Evolutionary conservation across 2,888 invertebrate species (phyloP).

Genomic region (Caenorhabditis sp.): DNA sequence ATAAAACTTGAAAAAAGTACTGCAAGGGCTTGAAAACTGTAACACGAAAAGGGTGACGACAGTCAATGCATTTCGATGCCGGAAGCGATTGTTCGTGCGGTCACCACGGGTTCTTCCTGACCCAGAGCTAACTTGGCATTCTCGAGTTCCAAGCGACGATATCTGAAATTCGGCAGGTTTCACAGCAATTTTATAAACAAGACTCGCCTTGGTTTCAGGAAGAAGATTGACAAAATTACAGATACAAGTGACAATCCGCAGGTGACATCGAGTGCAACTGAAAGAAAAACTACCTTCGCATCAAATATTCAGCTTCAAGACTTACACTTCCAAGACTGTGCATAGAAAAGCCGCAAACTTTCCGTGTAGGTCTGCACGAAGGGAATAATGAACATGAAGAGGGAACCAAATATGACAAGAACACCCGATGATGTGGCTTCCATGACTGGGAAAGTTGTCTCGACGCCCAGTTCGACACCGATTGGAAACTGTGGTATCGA

Average conservation of each 20-base stretch:
- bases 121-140: conserved; percentile 20
- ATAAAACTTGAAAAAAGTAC: background rate
- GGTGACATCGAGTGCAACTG: conserved; percentile 73
- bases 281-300: background rate
- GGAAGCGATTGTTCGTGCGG: conserved; percentile 8
- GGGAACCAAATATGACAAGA: conserved; percentile 77
- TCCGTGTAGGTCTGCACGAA: conserved; percentile 46
- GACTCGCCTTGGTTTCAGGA: conserved; percentile 66
- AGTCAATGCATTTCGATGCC: conserved; percentile 47
- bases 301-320: background rate
- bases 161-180: conserved; percentile 15
- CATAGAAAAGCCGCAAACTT: conserved; percentile 40
- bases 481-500: conserved; percentile 73
- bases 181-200: background rate
- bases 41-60: background rate
- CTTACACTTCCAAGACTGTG: conserved; percentile 63
- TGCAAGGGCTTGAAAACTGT: background rate
- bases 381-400: conserved; percentile 68
- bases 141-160: conserved; percentile 62
- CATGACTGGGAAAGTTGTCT: conserved; percentile 81
- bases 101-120: background rate
- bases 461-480: conserved; percentile 79
- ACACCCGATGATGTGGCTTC: conserved; percentile 81
- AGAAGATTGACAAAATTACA: conserved; percentile 59
- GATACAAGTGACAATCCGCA: conserved; percentile 57